Evolutionary conservation across 1,140 invertebrate genomes (phyloP), one percentile per base, ranked within the genome.

Genomic region (Babylonia areolata): DNA sequence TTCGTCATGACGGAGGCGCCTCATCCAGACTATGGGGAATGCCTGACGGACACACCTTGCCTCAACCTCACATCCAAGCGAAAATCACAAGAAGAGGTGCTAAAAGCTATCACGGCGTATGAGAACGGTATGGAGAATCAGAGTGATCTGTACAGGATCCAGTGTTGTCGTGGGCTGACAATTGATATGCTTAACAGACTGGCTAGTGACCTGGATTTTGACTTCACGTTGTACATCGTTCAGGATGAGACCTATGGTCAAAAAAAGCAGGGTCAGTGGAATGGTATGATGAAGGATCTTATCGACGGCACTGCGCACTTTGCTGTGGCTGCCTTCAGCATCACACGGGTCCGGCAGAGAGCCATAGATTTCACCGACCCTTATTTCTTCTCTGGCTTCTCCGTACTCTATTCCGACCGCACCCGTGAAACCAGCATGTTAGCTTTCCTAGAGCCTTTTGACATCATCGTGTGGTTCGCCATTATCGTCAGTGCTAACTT

Each of bases 351-450:
- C 33, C 94, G 97, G 85, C 69, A 90, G 33, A 90, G 91, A 80
- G 97, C 97, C 31, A 97, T 99, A 31, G 97, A 98, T 93, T 98
- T 97, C 93, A 98, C 97, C 86, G 96, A 96, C 78, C 98, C 98
- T 1, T 99, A 97, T 93, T 97, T 98, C 39, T 98, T 97, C 87
- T 97, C 97, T 96, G 23, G 97, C 96, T 79, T 97, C 97, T 93
- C 93, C 12, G 90, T 94, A 51, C 85, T 94, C 11, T 93, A 93
- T 42, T 90, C 91, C 33, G 92, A 93, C 85, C 88, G 90, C 77
- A 92, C 96, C 85, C 96, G 96, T 0, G 97, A 97, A 90, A 97
- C 98, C 89, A 97, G 97, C n/a, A 94, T 99, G 83, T 95, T 97
- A 85, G 97, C 97, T 46, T 98, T 99, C 93, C 95, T 98, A 33